Base-by-base conservation (phyloP, 2,888 invertebrate species). In the Hedychridium roseum region DNA sequence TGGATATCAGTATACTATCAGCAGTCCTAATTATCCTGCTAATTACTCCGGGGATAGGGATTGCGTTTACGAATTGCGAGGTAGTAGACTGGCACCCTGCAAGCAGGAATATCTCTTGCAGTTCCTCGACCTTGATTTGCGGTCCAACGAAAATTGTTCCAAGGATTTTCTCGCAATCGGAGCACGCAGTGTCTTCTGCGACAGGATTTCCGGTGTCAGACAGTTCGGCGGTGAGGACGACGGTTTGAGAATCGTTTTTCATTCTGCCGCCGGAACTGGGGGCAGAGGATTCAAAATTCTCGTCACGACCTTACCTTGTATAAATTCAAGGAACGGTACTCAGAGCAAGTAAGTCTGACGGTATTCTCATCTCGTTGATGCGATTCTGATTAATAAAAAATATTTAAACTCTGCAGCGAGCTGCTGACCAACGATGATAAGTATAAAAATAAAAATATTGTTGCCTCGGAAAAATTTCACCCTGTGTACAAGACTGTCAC, bases 111-210 rank as follows among this genome's bases (percentile, higher is more conserved):
- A 82, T 61, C 80, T 82, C 49, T 73, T 86, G 20, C 81, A 83
- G 59, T 85, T 86, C 62, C 65, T 85, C 30, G 82, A 85, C 64
- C 86, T 86, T 57, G 68, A 79, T 46, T 51, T 86, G 28, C 80
- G 80, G 57, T 50, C 79, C 1, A 82, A 84, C 2, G 57, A 68
- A 3, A 80, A 81, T 47, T 86, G 86, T 68, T 66, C 62, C 3
- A 79, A 80, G 28, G 84, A 84, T 68, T 80, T 81, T 46, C 62
- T 86, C 34, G 80, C 81, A 56, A 77, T 86, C 32, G 82, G 80
- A 0, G 70, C 80, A 43, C 69, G 72, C 27, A 78, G 82, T 54
- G 72, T 80, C 3, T 68, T 84, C 11, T 86, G 86, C 60, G 85
- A 85, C 0, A 79, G 65, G 34, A 74, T 79, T 20, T 66, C 70